These are phyloP conservation scores for Elachura formosa DNA, from an alignment of 2,113 vertebrate species.

Conservation along the genomic window DNA sequence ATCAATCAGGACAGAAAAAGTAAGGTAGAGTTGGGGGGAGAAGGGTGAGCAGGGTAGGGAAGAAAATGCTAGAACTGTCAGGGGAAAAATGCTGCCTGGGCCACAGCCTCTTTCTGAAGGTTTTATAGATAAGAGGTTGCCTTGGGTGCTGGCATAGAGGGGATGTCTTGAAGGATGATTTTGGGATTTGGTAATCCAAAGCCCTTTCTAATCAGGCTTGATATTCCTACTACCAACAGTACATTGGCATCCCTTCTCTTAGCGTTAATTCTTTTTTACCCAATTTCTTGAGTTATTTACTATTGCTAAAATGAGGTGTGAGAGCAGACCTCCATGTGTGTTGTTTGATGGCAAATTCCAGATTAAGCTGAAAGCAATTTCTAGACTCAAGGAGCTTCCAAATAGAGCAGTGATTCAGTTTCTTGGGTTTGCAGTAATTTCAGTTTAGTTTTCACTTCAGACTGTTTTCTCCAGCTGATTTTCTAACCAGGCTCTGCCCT, in stretches of 20 bases:
- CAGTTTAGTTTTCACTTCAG: background rate
- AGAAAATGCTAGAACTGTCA: background rate
- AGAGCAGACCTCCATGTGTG: background rate
- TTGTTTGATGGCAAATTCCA: background rate
- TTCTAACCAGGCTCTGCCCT: background rate
- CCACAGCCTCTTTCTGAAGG: background rate
- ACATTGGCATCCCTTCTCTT: background rate
- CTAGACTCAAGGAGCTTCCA: background rate
- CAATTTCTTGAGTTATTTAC: background rate
- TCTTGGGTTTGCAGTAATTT: background rate
- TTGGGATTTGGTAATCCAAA: background rate
- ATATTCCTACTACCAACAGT: background rate
- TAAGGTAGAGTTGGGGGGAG: background rate
- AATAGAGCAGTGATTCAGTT: background rate
- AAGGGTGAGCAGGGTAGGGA: background rate
- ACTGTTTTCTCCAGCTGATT: background rate
- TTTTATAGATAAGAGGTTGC: background rate
- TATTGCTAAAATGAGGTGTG: background rate
- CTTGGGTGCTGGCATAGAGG: background rate
- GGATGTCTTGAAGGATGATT: background rate
- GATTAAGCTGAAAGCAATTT: background rate
- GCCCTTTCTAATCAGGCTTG: background rate
- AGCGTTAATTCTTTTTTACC: background rate
- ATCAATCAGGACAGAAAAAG: slow-evolving; percentile 10
- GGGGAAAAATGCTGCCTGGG: background rate